Evolutionary conservation across 2,113 vertebrate species (phyloP), one percentile per base, ranked within the genome.

Genomic region (Athene cunicularia): DNA sequence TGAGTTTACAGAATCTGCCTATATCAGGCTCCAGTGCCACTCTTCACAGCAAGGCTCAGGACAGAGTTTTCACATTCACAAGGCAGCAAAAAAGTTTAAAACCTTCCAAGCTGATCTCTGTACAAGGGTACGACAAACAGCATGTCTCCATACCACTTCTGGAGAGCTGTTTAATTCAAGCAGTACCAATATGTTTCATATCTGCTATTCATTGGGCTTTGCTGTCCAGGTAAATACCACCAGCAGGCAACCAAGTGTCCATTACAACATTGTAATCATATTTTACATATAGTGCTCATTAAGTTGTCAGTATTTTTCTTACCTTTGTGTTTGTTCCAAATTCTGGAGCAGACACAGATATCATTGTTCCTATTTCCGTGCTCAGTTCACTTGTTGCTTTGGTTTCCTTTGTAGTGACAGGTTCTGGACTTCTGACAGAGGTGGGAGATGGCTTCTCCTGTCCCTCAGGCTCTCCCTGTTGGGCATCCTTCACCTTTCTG

Each of bases 401-500:
- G 90, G 97, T 83, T 82, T 99, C 99, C 73, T 98, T 99, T 58
- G 98, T 86, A 55, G 98, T 97, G 91, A 98, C 98, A 49, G 99
- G 98, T 64, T 99, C 99, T 37, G 99, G 96, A 58, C 98, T 98
- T 96, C 99, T 97, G 84, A 97, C 98, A 33, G 97, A 60, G 70
- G 97, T 64, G 62, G 98, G 86, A 88, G 97, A 98, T 23, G 98
- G 96, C 77, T 98, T 99, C 83, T 99, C 99, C 95, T 99, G 98
- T 49, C 98, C 98, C 93, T 99, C 99, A 14, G 98, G 98, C 68
- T 99, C 99, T 37, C 98, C 98, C 91, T 99, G 99, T 27, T 99
- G 99, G 59, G 98, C 98, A 49, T 99, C 99, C 98, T 99, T 99
- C 92, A 99, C 99, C 98, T 99, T 99, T 74, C 99, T 99, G 97